These are phyloP conservation scores for Aethes cnicana DNA, from an alignment of 2,888 invertebrate species.

Conservation along the genomic window DNA sequence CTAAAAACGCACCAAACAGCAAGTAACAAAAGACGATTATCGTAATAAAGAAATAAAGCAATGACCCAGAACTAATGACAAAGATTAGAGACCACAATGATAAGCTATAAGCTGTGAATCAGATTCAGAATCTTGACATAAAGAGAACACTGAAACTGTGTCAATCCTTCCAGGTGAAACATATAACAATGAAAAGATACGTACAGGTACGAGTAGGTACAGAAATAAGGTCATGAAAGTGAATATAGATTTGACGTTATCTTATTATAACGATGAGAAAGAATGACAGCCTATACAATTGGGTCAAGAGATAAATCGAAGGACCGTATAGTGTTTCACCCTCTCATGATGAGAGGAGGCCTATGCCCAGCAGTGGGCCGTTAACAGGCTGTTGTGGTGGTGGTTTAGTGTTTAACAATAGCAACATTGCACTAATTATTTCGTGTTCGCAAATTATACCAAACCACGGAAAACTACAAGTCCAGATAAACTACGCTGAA, in stretches of 20 bases:
- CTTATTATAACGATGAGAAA: constrained; percentile 51
- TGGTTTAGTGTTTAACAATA: too few relatives aligned
- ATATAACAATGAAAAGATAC: constrained; percentile 39
- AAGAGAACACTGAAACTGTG: constrained; percentile 49
- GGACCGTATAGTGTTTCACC: constrained; percentile 25
- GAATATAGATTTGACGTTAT: constrained; percentile 44
- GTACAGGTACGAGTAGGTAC: constrained; percentile 39
- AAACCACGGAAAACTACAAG: constrained; percentile 23
- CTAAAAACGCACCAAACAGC: not conserved
- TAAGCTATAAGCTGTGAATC: constrained; percentile 15
- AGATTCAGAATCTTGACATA: constrained; percentile 47
- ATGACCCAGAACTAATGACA: constrained; percentile 22
- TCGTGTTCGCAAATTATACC: constrained; percentile 1
- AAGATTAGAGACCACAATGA: constrained; percentile 24
- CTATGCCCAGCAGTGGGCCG: too few relatives aligned
- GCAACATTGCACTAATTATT: constrained; percentile 10
- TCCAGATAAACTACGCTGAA: constrained; percentile 27
- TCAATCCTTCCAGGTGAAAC: constrained; percentile 38
- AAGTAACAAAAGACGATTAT: not conserved
- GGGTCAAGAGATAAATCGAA: constrained; percentile 53
- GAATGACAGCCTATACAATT: constrained; percentile 53
- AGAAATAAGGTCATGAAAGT: constrained; percentile 36
- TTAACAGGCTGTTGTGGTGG: too few relatives aligned
- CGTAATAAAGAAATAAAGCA: constrained; percentile 3
- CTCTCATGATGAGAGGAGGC: too few relatives aligned